Percentiles rank a stretch among this genome's conserved stretches.
phyloP scores from a whole-genome alignment of 1,140 invertebrate species.

The Elymnias hypermnestra region DNA sequence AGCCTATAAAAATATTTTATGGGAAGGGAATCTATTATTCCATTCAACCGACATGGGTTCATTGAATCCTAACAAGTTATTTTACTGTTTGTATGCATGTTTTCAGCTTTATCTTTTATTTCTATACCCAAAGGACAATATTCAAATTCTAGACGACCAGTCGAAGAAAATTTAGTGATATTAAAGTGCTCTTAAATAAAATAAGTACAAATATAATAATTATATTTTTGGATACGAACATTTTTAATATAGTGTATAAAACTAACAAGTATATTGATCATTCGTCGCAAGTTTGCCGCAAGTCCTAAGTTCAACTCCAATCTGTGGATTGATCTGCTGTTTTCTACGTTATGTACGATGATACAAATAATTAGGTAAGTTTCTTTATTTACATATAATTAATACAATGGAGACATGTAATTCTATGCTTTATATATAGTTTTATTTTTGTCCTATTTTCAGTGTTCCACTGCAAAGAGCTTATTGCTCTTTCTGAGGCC shows the following conservation, averaged over 20 bases:
- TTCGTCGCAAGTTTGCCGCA: neutral
- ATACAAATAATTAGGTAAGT: constrained; percentile 57
- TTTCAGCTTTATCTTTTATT: neutral
- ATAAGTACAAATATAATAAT: constrained; percentile 32
- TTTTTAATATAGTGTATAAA: too few relatives aligned
- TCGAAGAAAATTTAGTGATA: constrained; percentile 45
- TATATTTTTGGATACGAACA: constrained; percentile 8
- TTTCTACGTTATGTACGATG: constrained; percentile 47
- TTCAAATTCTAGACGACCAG: constrained; percentile 24
- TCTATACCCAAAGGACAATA: constrained; percentile 50
- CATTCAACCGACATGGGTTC: constrained; percentile 1
- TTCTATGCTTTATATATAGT: too few relatives aligned
- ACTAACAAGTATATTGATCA: too few relatives aligned
- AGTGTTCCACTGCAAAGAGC: too few relatives aligned
- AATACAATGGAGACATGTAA: too few relatives aligned
- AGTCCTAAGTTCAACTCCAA: constrained; percentile 2
- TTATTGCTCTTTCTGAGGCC: too few relatives aligned
- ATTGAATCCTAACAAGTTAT: constrained; percentile 28
- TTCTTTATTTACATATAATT: neutral
- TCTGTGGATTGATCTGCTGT: constrained; percentile 7
- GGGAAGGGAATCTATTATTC: constrained; percentile 14
- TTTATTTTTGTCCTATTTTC: too few relatives aligned
- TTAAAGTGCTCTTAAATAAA: constrained; percentile 49
- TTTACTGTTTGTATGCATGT: constrained; percentile 30
- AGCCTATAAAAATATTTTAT: constrained; percentile 11